These are phyloP conservation scores for Leptonema lineaticorne DNA, from an alignment of 1,140 invertebrate species.

Conservation along the genomic window DNA sequence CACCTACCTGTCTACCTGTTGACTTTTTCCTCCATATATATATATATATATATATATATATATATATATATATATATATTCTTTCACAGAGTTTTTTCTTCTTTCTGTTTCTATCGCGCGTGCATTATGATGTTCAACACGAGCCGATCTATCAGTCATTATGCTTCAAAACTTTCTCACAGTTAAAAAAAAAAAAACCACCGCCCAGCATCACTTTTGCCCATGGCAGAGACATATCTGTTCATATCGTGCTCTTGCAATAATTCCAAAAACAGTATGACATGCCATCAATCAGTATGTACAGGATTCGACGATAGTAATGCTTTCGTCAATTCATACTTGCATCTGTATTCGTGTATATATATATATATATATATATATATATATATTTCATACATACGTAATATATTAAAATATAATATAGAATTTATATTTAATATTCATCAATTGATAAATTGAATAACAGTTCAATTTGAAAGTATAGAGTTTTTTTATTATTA, in stretches of 20 bases:
- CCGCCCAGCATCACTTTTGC: constrained; percentile 29
- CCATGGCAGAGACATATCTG: constrained; percentile 40
- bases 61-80: neutral
- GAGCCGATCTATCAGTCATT: constrained; percentile 26
- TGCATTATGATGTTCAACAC: neutral
- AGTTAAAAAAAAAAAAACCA: too few species aligned
- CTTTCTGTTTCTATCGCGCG: neutral
- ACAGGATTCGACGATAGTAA: constrained; percentile 3
- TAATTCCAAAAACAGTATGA: constrained; percentile 37
- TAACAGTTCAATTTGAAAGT: too few species aligned
- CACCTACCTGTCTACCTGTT: constrained; percentile 9
- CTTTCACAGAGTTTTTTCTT: too few species aligned
- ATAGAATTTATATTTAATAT: too few species aligned
- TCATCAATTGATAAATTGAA: too few species aligned
- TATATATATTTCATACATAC: too few species aligned
- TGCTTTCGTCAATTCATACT: neutral
- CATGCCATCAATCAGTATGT: constrained; percentile 33
- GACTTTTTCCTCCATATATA: neutral
- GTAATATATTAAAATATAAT: too few species aligned
- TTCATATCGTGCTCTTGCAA: constrained; percentile 38
- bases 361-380: too few species aligned
- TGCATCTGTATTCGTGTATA: too few species aligned
- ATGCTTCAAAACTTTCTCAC: constrained; percentile 34
- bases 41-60: too few species aligned
- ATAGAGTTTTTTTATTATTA: too few species aligned